A percentile compares a stretch with the other conserved stretches of the same genome.
Evolutionary conservation across 2,888 invertebrate genomes (phyloP).

Genomic region (Atherix ibis): DNA sequence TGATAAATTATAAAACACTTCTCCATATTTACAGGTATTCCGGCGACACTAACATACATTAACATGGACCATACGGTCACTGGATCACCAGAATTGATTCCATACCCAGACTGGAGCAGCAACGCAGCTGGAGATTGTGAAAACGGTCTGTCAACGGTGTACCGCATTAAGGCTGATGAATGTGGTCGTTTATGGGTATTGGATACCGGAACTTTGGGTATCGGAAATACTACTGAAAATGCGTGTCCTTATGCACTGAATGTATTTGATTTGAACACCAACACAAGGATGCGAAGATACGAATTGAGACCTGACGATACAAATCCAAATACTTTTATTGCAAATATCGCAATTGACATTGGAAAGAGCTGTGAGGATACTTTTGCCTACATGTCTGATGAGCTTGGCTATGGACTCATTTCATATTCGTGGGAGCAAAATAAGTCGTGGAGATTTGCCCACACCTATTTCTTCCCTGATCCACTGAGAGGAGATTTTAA

Average conservation of each 20-base stretch:
- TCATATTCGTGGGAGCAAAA: constrained; percentile 62
- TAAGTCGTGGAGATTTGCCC: constrained; percentile 63
- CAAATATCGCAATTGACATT: constrained; percentile 71
- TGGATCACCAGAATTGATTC: constrained; percentile 58
- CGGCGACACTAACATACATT: constrained; percentile 66
- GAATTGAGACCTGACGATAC: constrained; percentile 55
- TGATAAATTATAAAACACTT: no score
- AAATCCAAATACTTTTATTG: constrained; percentile 62
- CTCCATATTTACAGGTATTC: constrained; percentile 60
- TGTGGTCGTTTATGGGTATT: constrained; percentile 72
- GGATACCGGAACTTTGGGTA: constrained; percentile 70
- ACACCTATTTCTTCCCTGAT: constrained; percentile 68
- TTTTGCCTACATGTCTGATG: constrained; percentile 66
- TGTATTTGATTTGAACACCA: constrained; percentile 59
- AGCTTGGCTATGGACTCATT: constrained; percentile 65
- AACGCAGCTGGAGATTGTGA: constrained; percentile 64
- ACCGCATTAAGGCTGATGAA: constrained; percentile 60
- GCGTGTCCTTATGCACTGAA: constrained; percentile 66
- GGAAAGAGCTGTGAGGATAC: constrained; percentile 59
- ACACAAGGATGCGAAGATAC: constrained; percentile 51
- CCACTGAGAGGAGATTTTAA: constrained; percentile 64
- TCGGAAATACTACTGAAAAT: constrained; percentile 58
- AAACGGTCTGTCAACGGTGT: constrained; percentile 57
- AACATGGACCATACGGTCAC: constrained; percentile 46
- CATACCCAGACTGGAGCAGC: constrained; percentile 60